phyloP scores from a whole-genome alignment of 2,113 vertebrate species.

The Tachuris rubrigastra region DNA sequence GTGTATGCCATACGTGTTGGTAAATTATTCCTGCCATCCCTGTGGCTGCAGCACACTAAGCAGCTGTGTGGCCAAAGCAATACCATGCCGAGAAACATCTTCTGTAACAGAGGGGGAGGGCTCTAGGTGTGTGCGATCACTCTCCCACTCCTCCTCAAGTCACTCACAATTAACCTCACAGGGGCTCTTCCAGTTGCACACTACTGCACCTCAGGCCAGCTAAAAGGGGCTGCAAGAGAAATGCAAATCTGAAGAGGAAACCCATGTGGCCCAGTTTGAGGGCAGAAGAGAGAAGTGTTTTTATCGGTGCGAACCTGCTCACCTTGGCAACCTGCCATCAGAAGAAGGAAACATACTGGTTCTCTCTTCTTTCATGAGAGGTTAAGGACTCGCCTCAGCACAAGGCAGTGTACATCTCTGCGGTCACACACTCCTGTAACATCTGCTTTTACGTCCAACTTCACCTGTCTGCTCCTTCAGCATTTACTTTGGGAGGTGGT shows the following conservation, averaged over 20 bases:
- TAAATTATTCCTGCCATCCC: not conserved
- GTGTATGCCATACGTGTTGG: rapidly evolving
- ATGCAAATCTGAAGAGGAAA: conserved; percentile 9
- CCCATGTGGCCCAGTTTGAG: not conserved
- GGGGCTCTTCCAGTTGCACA: not conserved
- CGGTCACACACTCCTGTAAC: not conserved
- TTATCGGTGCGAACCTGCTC: not conserved
- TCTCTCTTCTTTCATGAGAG: not conserved
- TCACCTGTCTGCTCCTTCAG: not conserved
- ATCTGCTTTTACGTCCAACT: not conserved
- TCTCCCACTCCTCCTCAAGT: not conserved
- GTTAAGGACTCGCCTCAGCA: not conserved
- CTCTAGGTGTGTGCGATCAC: not conserved
- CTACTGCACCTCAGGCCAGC: not conserved
- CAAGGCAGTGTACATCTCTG: not conserved
- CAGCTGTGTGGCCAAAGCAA: not conserved
- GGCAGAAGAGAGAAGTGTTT: not conserved
- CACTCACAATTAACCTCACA: not conserved
- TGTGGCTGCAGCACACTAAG: not conserved
- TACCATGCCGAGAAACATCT: not conserved
- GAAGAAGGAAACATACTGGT: conserved; percentile 2
- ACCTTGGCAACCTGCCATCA: conserved; percentile 15
- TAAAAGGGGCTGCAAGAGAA: not conserved
- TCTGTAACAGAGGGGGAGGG: not conserved
- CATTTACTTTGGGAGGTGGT: not conserved